phyloP scores from a whole-genome alignment of 2,888 invertebrate species.

The Lottia gigantea region DNA sequence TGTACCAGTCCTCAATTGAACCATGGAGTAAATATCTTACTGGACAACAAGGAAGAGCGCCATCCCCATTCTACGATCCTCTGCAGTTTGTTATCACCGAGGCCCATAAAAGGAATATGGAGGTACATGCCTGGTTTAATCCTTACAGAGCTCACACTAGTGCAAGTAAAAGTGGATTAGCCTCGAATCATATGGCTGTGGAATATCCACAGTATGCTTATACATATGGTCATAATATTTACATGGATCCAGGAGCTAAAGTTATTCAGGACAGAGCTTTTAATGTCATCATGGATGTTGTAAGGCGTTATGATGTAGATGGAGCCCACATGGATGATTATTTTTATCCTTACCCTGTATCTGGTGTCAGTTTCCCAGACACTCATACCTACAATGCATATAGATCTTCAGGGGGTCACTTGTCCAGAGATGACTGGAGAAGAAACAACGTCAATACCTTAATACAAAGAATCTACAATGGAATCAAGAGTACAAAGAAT shows the following conservation, averaged over 20 bases:
- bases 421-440: slow-evolving; percentile 56
- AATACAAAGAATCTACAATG: slow-evolving; percentile 41
- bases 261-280: slow-evolving; percentile 48
- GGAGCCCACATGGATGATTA: slow-evolving; percentile 65
- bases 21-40: slow-evolving; percentile 63
- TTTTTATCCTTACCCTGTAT: slow-evolving; percentile 64
- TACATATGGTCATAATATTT: slow-evolving; percentile 51
- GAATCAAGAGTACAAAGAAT: slow-evolving; percentile 41
- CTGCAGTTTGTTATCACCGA: slow-evolving; percentile 47
- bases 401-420: slow-evolving; percentile 43
- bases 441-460: slow-evolving; percentile 56
- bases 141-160: slow-evolving; percentile 58
- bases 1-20: slow-evolving; percentile 57
- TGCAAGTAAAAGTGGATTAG: slow-evolving; percentile 45
- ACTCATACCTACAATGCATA: slow-evolving; percentile 51
- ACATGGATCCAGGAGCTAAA: slow-evolving; percentile 62
- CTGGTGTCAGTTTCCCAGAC: slow-evolving; percentile 54
- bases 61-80: slow-evolving; percentile 58
- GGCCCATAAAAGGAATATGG: slow-evolving; percentile 54
- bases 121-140: slow-evolving; percentile 62
- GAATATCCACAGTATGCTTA: slow-evolving; percentile 52
- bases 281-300: slow-evolving; percentile 53
- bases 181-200: slow-evolving; percentile 55
- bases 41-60: slow-evolving; percentile 56
- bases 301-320: slow-evolving; percentile 58